Conservation (phyloP, 2,888 invertebrate species). For the Hypercompe scribonia region DNA sequence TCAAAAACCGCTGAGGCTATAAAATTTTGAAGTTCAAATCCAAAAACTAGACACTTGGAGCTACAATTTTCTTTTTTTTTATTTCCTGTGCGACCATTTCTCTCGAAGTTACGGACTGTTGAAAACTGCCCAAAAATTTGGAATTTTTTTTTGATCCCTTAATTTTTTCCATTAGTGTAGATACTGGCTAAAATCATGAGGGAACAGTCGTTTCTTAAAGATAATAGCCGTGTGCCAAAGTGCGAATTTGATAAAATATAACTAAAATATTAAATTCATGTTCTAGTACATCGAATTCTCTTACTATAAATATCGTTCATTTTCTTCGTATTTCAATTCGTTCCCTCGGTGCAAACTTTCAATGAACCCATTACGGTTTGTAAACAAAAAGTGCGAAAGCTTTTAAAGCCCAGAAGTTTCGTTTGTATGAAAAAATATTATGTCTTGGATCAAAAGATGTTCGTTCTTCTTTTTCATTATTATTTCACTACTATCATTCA, state of each 20-base stretch:
- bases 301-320: not conserved
- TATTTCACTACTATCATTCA: not conserved
- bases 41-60: no score
- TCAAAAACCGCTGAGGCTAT: no score
- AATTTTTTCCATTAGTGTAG: no score
- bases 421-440: slow-evolving; percentile 43
- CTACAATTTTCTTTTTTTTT: no score
- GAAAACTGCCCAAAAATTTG: no score
- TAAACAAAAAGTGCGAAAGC: slow-evolving; percentile 38
- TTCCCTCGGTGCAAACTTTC: slow-evolving; percentile 19
- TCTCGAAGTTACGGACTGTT: no score
- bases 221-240: no score
- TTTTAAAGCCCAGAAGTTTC: slow-evolving; percentile 35
- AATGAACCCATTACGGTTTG: slow-evolving; percentile 39
- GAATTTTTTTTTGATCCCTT: no score
- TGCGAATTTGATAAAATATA: not conserved
- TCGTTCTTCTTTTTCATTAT: not conserved
- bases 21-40: no score
- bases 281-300: not conserved
- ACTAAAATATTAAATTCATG: not conserved
- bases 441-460: slow-evolving; percentile 15
- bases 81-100: no score
- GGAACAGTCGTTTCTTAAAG: not conserved
- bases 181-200: not conserved
- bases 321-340: slow-evolving; percentile 2